These are phyloP conservation scores for Steinernema scapterisci DNA, from an alignment of 2,888 invertebrate species.

Conservation along the genomic window DNA sequence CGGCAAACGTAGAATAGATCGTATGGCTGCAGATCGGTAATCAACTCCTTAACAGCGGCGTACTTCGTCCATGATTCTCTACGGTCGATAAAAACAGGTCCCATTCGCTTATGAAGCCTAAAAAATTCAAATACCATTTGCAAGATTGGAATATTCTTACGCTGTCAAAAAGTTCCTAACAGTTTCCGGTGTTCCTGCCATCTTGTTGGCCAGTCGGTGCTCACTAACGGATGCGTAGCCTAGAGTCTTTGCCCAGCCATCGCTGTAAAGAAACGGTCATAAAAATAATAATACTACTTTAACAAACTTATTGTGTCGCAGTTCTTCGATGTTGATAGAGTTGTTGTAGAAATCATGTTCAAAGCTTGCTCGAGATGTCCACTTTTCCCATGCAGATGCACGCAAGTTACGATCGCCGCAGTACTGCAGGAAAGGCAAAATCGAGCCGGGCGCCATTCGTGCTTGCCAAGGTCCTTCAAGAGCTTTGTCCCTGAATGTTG, in stretches of 20 bases:
- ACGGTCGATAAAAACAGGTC: conserved; percentile 63
- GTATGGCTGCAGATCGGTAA: conserved; percentile 47
- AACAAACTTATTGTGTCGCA: conserved; percentile 61
- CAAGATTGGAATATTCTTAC: conserved; percentile 49
- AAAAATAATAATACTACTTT: background rate
- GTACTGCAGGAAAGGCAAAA: conserved; percentile 62
- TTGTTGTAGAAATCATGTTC: conserved; percentile 64
- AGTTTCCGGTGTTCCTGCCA: conserved; percentile 64
- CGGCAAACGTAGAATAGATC: conserved; percentile 65
- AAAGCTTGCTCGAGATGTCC: conserved; percentile 56
- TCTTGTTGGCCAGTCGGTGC: conserved; percentile 64
- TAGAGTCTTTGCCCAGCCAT: conserved; percentile 61
- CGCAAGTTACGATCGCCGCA: conserved; percentile 57
- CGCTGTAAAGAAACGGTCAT: conserved; percentile 49
- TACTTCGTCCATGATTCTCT: conserved; percentile 61
- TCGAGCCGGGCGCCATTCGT: conserved; percentile 56
- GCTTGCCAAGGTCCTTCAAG: conserved; percentile 61
- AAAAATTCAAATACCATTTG: conserved; percentile 28
- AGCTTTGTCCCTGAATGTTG: conserved; percentile 55
- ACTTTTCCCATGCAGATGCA: conserved; percentile 60
- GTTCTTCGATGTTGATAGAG: conserved; percentile 65
- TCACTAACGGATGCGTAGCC: conserved; percentile 62
- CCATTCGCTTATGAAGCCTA: conserved; percentile 56
- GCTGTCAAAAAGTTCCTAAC: conserved; percentile 62
- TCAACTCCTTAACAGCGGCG: conserved; percentile 54